Base-by-base conservation (phyloP, 2,797 vertebrate species). In the Moxostoma hubbsi region DNA sequence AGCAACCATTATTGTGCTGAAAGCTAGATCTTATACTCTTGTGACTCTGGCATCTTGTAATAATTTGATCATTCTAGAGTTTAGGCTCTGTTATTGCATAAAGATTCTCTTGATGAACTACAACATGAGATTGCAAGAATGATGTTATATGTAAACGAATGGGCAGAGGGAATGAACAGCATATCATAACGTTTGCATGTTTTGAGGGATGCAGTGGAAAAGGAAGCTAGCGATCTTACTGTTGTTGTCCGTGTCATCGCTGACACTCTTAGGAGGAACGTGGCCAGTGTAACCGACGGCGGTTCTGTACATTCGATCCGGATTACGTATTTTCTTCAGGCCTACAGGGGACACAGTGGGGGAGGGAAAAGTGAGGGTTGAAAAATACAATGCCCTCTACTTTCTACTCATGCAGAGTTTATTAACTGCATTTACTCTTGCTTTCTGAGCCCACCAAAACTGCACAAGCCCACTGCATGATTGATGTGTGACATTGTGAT, bases 251-350 rank as follows among this genome's bases (percentile, higher is more conserved):
- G 91, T 91, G 88, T 94, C 93, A 81, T 94, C 93, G 89, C 91
- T 93, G 81, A 87, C 85, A 86, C 85, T 81, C 91, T 94, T 94
- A 86, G 92, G 90, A 92, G 93, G 91, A 89, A 93, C 88, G 88
- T 93, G 93, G 92, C 91, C 92, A 81, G 92, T 92, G 91, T 92
- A 94, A 85, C 93, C 92, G 86, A 94, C 93, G 49, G 93, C 93
- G 16, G 93, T 92, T 90, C 92, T 91, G 90, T 94, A 93, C 90
- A 93, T 93, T 90, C 92, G 93, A 89, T 94, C 94, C 87, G 94
- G 93, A 90, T 94, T 94, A 91, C 93, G 92, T 92, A 93, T 92
- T 92, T 93, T 94, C 90, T 94, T 95, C 94, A 94, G 90, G 93
- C 94, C 94, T 94, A 83, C 67, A 83, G 86, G 82, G 50, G 69